These are phyloP conservation scores for Synergus itoensis DNA, from an alignment of 2,888 invertebrate species.

Conservation along the genomic window DNA sequence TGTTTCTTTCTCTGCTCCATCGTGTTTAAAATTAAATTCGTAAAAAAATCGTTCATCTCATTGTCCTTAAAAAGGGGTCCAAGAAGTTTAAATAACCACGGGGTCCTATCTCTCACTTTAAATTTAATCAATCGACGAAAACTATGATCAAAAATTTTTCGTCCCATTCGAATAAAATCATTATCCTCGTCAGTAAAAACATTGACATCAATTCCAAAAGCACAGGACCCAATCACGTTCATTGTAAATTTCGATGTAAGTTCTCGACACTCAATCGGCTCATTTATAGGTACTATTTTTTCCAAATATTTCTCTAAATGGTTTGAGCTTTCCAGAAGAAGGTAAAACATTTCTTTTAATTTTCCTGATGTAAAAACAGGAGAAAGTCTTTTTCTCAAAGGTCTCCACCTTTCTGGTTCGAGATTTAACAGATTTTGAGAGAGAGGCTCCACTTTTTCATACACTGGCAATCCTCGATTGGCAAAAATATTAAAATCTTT, in stretches of 20 bases:
- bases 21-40: constrained; percentile 68
- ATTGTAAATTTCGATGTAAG: constrained; percentile 76
- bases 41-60: constrained; percentile 70
- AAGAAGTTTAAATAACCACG: constrained; percentile 59
- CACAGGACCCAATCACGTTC: constrained; percentile 78
- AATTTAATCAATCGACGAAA: constrained; percentile 54
- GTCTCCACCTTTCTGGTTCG: constrained; percentile 76
- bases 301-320: constrained; percentile 69
- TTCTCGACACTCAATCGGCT: constrained; percentile 67
- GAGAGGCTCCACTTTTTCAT: constrained; percentile 68
- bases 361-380: constrained; percentile 79
- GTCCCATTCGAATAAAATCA: constrained; percentile 74
- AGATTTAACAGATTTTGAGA: constrained; percentile 72
- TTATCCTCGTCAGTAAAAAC: constrained; percentile 72
- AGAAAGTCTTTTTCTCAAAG: constrained; percentile 76
- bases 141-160: constrained; percentile 61
- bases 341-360: constrained; percentile 77
- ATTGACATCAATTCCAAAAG: constrained; percentile 77
- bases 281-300: constrained; percentile 48
- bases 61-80: constrained; percentile 56
- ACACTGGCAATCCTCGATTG: constrained; percentile 57
- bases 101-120: constrained; percentile 58
- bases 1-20: constrained; percentile 74
- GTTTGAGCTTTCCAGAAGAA: constrained; percentile 72
- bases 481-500: constrained; percentile 55